Base-by-base conservation (phyloP, 2,888 invertebrate genomes). In the Heliothis peltigera region DNA sequence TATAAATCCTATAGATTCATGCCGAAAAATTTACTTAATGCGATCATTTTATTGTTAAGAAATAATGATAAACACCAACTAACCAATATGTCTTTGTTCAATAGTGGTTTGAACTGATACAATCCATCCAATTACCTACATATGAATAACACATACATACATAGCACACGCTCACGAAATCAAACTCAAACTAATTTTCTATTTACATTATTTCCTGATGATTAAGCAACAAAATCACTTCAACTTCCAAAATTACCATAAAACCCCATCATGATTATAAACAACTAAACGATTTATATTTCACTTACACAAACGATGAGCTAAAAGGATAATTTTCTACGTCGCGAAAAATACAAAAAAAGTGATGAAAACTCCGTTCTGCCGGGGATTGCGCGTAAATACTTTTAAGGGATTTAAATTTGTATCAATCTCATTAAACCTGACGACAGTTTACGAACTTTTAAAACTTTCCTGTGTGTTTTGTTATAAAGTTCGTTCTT, bases 391-490 rank as follows among this genome's bases (percentile, higher is more conserved):
- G 44, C 47, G 25, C 67, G 62, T 72, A 66, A 79, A 79, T 77
- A 71, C 71, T 77, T 67, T 75, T 56, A 72, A 66, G 61, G 75
- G 72, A 68, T 85, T 89, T 83, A 85, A 84, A 87, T 87, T 89
- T 81, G 83, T 85, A 87, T 86, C 87, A 88, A 89, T 88, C 87
- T 89, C 86, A 90, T 90, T 88, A 89, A 79, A 80, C 43, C 81
- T 81, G 85, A 85, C 82, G 87, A 86, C 86, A 85, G 83, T 88
- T 75, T 58, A 47, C 64, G 44, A 80, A 75, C 70, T 75, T 62
- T 64, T 68, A 81, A 54, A 76, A 59, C 82, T 77, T 55, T 59
- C 61, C 61, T 58, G 71, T 79, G 80, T 85, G 77, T 79, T 84
- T 77, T 81, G 76, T 81, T 39, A 79, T 79, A 71, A 75, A 81